Conservation (phyloP, 2,797 vertebrate species). For the Discoglossus pictus region DNA sequence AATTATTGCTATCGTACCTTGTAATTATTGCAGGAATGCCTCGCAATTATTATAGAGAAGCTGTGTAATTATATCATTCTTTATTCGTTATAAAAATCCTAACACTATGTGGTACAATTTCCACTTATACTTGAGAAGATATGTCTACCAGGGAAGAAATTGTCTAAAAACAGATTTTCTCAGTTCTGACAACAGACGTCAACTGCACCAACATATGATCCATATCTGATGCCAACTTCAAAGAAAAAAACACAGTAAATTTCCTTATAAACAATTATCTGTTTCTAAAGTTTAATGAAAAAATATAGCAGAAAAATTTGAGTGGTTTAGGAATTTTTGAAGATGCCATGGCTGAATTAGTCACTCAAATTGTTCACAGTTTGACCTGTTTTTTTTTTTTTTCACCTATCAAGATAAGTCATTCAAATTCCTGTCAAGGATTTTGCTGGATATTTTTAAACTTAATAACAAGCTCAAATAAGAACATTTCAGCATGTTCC, state of each 20-base stretch:
- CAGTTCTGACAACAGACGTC: not conserved
- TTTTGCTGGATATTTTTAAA: no score
- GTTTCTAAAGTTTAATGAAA: conserved; percentile 22
- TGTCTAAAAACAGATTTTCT: conserved; percentile 1
- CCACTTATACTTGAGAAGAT: not conserved
- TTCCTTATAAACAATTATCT: not conserved
- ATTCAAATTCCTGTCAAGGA: no score
- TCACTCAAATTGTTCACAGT: not conserved
- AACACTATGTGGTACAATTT: conserved; percentile 8
- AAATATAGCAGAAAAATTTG: conserved; percentile 2
- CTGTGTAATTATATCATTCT: conserved; percentile 24
- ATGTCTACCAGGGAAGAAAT: not conserved
- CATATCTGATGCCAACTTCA: not conserved
- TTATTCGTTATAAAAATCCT: conserved; percentile 12
- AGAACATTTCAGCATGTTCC: no score
- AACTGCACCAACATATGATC: not conserved
- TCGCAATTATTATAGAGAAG: conserved; percentile 34
- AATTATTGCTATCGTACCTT: conserved; percentile 35
- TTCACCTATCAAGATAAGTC: no score
- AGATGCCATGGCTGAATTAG: not conserved
- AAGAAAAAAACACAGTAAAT: not conserved
- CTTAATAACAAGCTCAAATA: no score
- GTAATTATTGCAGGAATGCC: conserved; percentile 34
- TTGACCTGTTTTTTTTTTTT: conserved; percentile 12
- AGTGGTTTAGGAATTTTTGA: conserved; percentile 11